A percentile compares a stretch with the other conserved stretches of the same genome.
phyloP scores from a whole-genome alignment of 2,888 invertebrate species.

The Melikaiella ostensackeni region DNA sequence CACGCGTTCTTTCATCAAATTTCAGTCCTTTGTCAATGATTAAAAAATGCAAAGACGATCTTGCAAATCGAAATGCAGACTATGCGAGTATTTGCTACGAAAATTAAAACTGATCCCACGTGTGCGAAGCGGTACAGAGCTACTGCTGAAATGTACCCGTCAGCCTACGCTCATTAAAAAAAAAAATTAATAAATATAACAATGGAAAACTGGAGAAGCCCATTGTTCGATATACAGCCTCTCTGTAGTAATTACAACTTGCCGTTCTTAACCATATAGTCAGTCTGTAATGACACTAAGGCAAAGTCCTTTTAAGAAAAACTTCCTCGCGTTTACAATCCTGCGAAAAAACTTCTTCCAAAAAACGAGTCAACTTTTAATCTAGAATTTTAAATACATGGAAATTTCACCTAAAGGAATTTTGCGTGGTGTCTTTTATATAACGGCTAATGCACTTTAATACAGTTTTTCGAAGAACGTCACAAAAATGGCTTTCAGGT shows the following conservation, averaged over 20 bases:
- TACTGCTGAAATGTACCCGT: conserved; percentile 59
- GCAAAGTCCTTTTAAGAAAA: conserved; percentile 10
- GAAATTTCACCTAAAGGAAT: background rate
- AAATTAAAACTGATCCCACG: conserved; percentile 46
- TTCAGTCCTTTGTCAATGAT: conserved; percentile 22
- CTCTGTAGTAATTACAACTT: conserved; percentile 32
- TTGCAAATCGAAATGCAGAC: conserved; percentile 5
- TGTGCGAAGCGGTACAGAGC: conserved; percentile 54
- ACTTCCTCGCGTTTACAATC: conserved; percentile 39
- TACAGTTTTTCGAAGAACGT: conserved; percentile 44
- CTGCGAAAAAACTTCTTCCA: conserved; percentile 35
- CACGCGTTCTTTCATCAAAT: conserved; percentile 13
- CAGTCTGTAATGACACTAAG: conserved; percentile 32
- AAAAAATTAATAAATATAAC: conserved; percentile 42
- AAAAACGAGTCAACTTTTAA: conserved; percentile 6
- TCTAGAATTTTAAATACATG: background rate
- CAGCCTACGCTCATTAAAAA: conserved; percentile 51
- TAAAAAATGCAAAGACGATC: conserved; percentile 15
- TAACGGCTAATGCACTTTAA: conserved; percentile 38
- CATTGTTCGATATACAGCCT: conserved; percentile 39
- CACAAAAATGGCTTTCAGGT: conserved; percentile 63
- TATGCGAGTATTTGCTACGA: background rate
- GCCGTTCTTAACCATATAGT: conserved; percentile 37
- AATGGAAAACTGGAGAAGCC: conserved; percentile 37
- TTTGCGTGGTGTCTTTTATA: background rate